Base-by-base conservation (phyloP, 2,113 vertebrate species). In the Microtus oregoni region DNA sequence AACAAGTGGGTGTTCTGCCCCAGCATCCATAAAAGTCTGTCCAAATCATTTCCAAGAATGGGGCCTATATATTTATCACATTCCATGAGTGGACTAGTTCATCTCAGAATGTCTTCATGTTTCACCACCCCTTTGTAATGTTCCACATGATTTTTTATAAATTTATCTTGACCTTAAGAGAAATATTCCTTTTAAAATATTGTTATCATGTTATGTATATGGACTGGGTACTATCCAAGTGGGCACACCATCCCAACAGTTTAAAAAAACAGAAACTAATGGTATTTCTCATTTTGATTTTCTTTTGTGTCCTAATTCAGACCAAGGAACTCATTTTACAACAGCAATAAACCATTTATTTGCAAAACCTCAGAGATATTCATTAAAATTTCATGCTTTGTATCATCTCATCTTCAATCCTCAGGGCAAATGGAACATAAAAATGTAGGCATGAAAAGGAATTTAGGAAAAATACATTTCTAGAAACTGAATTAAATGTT, bases 331-430 rank as follows among this genome's bases (percentile, higher is more conserved):
- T 67, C 19, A 41, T 67, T 96, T 94, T 77, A 67, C 5, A 87
- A 68, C 6, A 70, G 82, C 79, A 72, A 91, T n/a, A 89, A 86
- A 89, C 50, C 58, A 76, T 22, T 73, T 68, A 47, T n/a, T 94
- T 58, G 2, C 6, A 55, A 86, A 82, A 85, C n/a, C 22, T 87
- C 35, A n/a, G 35, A 65, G 13, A 11, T 68, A 9, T 5, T 93
- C 73, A 58, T 86, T 94, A 86, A 95, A 70, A 81, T 86, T 86
- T 90, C 19, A 81, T 65, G 41, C 30, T 58, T 28, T 47, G 5
- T 24, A 41, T 6, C 50, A 67, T 92, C 13, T 47, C 73, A 50
- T 90, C 13, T 47, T 70, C 52, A 50, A 76, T 85, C 63, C 24
- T 68, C 32, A 44, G 65, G 30, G 44, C 52, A 93, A 83, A 63